Evolutionary conservation across 2,797 vertebrate genomes (phyloP).

Genomic region (Eutrigla gurnardus): DNA sequence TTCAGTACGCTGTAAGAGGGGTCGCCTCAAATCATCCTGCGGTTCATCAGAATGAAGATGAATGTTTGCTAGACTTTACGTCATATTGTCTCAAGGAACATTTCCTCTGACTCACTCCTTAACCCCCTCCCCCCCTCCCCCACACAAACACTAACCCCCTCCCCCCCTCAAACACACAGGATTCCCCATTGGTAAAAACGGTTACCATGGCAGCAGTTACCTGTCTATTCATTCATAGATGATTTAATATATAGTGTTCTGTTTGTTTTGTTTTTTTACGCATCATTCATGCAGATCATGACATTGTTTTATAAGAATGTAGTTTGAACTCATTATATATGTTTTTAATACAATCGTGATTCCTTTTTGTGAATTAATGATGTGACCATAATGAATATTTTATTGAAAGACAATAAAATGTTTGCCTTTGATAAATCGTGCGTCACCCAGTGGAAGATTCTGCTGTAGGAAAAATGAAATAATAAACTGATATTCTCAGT

Average conservation of each 20-base stretch:
- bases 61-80: constrained; percentile 24
- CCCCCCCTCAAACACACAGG: constrained; percentile 19
- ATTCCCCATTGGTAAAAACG: constrained; percentile 75
- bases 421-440: not conserved
- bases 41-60: not conserved
- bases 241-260: not conserved
- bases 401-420: not conserved
- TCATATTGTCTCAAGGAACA: constrained; percentile 29
- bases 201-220: constrained; percentile 74
- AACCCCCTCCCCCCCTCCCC: constrained; percentile 30
- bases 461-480: constrained; percentile 1
- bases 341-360: not conserved
- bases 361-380: not conserved
- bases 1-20: not conserved
- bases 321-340: not conserved
- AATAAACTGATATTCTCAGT: not conserved
- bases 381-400: not conserved
- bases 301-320: not conserved
- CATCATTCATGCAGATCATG: not conserved
- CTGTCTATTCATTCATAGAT: constrained; percentile 56
- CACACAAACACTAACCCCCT: not conserved
- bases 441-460: not conserved
- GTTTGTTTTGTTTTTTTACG: not conserved
- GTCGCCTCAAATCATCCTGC: not conserved
- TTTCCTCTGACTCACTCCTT: constrained; percentile 63